Evolutionary conservation across 1,140 invertebrate species (phyloP), one percentile per base, ranked within the genome.

Genomic region (Melitaea cinxia): DNA sequence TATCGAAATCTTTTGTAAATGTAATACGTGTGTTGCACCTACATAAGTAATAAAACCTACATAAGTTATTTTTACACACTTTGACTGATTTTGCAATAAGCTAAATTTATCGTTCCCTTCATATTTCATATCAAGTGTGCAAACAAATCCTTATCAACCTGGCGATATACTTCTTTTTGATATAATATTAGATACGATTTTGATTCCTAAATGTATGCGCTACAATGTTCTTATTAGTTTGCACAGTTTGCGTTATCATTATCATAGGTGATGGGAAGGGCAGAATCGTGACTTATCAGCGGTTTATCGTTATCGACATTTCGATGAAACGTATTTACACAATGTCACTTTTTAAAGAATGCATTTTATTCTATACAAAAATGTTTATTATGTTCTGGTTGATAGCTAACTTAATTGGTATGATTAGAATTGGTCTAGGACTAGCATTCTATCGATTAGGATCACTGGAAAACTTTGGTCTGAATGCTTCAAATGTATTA

Each of bases 261-360:
- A 21, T 33, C 26, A 14, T 14, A 54, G 53, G 54, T 57, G 37
- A 42, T 42, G 63, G 63, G 63, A 26, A 53, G 47, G 63, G 63
- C 54, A 65, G 63, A 45, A 58, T 65, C 63, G 53, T 57, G 54
- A 58, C 45, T 56, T 65, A 65, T 65, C 63, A 50, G 47, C 39
- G 17, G 17, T 21, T 52, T 65, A 65, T 65, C 63, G 23, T 23
- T 65, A 63, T 65, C 47, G 63, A 42, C 55, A 47, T 64, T 49
- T 55, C n/a, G 55, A 45, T 58, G 58, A 42, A 28, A n/a, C n/a
- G 23, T 17, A 21, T 56, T 21, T 33, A 23, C 19, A 47, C 14
- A 23, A 47, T 21, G 12, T 39, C 57, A 10, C 21, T 58, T 17
- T 35, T 57, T 47, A 19, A 1, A 35, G 42, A 56, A 56, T 42